Base-by-base conservation (phyloP, 2,888 invertebrate genomes). In the Diarsia brunnea region DNA sequence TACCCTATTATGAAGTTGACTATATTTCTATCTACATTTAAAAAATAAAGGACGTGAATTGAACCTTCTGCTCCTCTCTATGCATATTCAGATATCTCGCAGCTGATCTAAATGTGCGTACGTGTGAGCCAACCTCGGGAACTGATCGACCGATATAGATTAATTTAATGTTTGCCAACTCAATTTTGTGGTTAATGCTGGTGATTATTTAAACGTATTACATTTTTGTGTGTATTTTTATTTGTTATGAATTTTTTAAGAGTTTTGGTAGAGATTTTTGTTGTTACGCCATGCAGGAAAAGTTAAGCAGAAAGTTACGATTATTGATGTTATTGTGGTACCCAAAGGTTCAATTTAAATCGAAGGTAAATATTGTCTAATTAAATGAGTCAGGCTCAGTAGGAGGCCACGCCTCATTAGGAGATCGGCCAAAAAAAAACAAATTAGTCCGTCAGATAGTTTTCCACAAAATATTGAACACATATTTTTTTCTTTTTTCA, bases 71-170 rank as follows among this genome's bases (percentile, higher is more conserved):
- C 4, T 4, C 4, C 10, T 69, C 14, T 21, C 63, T 24, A 8
- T 19, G 12, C n/a, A 38, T 74, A 47, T 19, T 31, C 69, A 38
- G 58, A 71, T 84, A 87, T 86, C 87, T 82, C 67, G 72, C n/a
- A 73, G 78, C 82, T 80, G 85, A 87, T 87, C 86, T 87, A 87
- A 85, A 87, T 84, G 87, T 87, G 73, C 75, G 87, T 87, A 87
- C 86, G 87, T 84, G 82, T 85, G 74, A 79, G 85, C 79, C 73
- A 86, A 80, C 86, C 87, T 85, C 86, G 86, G 82, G 82, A 87
- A 87, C 80, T 85, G 86, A 87, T 87, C 86, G 85, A 80, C 84
- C 86, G 86, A 87, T 87, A 85, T 85, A 87, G 86, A 87, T 87
- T 85, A 87, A 81, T 85, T 85, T 87, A 82, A 85, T 87, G 86